Evolutionary conservation across 1,140 invertebrate species (phyloP), one percentile per base, ranked within the genome.

Genomic region (Globodera rostochiensis): DNA sequence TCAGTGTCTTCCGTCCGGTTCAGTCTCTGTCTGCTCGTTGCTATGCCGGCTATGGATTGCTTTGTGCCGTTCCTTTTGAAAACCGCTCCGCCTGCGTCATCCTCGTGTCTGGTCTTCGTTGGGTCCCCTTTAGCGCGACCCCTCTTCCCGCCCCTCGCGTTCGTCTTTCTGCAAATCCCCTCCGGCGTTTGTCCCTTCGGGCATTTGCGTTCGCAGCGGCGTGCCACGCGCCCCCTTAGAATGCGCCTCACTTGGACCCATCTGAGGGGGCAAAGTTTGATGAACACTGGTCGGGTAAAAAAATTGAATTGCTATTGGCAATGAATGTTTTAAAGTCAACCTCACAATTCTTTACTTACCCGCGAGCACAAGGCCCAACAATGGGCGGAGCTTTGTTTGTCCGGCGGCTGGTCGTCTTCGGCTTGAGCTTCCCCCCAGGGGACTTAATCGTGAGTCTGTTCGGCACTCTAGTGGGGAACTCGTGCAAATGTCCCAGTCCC

Each of bases 201-300:
- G 80, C 87, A 88, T 57, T 82, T 82, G 75, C 73, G 82, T 57
- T 89, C 87, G 66, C 87, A 88, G 74, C 88, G 84, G 76, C 87
- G 87, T 46, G 86, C 83, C 60, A 89, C 82, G 21, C 83, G 75
- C 45, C 89, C 88, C 45, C 81, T 83, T 64, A 89, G 78, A 15
- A 89, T 84, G 80, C 86, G 77, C 25, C 87, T 77, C 13, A 88
- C 87, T 82, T 88, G 88, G 6, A 88, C 87, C 77, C 87, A 83
- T 25, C 84, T 66, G 36, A 71, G 83, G 11, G 87, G 86, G 60
- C 87, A 88, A 21, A 74, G 75, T 36, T 36, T 36, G 36, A 36
- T 36, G 36, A 36, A 36, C 36, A 36, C 25, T 36, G 25, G 25
- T 36, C 25, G 25, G 25, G 0, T 36, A n/a, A 36, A 36, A 36